Percentiles rank a stretch among this genome's conserved stretches.
Conservation (phyloP, 2,888 invertebrate genomes). For the Drosophila subsilvestris region DNA sequence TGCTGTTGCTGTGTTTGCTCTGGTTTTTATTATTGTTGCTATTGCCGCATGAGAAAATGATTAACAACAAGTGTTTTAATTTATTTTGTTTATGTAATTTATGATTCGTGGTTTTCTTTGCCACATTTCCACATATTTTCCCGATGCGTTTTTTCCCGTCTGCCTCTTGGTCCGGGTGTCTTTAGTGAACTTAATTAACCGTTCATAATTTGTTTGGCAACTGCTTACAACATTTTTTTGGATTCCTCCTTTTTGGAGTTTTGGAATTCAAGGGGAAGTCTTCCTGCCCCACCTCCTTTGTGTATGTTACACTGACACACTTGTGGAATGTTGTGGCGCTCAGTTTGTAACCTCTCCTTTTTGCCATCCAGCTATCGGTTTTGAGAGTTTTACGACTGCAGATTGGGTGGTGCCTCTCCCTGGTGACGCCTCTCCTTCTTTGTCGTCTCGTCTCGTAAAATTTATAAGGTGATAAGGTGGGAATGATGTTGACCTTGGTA, state of each 20-base stretch:
- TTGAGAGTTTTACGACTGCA: constrained; percentile 19
- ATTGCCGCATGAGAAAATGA: constrained; percentile 67
- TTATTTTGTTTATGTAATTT: constrained; percentile 59
- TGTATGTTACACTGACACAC: constrained; percentile 32
- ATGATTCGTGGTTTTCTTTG: constrained; percentile 43
- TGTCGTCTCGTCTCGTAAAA: constrained; percentile 26
- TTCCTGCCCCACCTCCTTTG: constrained; percentile 24
- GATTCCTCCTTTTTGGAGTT: constrained; percentile 5
- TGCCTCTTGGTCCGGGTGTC: constrained; percentile 37
- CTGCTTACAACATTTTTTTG: constrained; percentile 28
- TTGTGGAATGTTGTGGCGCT: constrained; percentile 7
- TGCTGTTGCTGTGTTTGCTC: constrained; percentile 39
- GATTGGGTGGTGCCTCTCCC: constrained; percentile 1
- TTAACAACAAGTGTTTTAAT: constrained; percentile 38
- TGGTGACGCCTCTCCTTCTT: constrained; percentile 20
- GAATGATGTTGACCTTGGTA: constrained; percentile 27
- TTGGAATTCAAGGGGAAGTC: constrained; percentile 7
- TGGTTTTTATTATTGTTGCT: constrained; percentile 46
- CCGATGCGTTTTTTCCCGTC: background rate
- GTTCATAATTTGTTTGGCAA: constrained; percentile 42
- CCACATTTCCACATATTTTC: constrained; percentile 25
- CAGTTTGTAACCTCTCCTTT: constrained; percentile 4
- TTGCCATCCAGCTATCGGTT: constrained; percentile 2
- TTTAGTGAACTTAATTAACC: constrained; percentile 55
- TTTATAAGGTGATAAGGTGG: constrained; percentile 33